Evolutionary conservation across 1,140 invertebrate species (phyloP).

Genomic region (Brachionus koreanus): DNA sequence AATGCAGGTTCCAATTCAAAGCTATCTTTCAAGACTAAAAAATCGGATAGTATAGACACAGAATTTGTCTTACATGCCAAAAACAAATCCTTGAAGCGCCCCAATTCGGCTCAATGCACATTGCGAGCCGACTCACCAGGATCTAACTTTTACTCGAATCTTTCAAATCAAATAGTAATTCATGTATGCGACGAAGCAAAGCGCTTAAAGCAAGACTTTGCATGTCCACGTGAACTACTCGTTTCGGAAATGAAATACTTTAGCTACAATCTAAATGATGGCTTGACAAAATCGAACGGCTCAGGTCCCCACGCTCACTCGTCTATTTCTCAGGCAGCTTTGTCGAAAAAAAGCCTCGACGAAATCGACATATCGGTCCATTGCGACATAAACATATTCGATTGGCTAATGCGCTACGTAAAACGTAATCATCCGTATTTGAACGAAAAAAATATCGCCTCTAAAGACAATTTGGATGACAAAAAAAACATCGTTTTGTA

Average conservation of each 20-base stretch:
- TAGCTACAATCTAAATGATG: conserved; percentile 64
- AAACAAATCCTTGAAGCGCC: background rate
- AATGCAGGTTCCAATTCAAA: background rate
- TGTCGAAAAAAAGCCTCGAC: conserved; percentile 60
- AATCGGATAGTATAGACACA: background rate
- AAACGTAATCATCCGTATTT: conserved; percentile 66
- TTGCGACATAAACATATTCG: conserved; percentile 85
- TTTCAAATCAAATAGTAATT: conserved; percentile 52
- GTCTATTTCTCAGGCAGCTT: background rate
- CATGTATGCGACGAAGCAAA: conserved; percentile 60
- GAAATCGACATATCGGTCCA: conserved; percentile 94
- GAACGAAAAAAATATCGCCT: conserved; percentile 51
- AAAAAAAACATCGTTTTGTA: conserved; percentile 22
- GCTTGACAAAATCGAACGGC: background rate
- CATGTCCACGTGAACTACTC: conserved; percentile 75
- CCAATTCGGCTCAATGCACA: background rate
- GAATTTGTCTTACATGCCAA: background rate
- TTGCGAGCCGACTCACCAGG: background rate
- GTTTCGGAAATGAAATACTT: conserved; percentile 90
- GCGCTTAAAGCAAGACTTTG: conserved; percentile 74
- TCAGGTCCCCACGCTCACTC: background rate
- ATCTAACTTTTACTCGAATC: background rate
- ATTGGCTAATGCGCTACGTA: conserved; percentile 93
- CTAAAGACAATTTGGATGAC: background rate
- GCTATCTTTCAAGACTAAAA: background rate